These are phyloP conservation scores for Acrocephalus arundinaceus DNA, from an alignment of 2,113 vertebrate genomes.

Conservation along the genomic window DNA sequence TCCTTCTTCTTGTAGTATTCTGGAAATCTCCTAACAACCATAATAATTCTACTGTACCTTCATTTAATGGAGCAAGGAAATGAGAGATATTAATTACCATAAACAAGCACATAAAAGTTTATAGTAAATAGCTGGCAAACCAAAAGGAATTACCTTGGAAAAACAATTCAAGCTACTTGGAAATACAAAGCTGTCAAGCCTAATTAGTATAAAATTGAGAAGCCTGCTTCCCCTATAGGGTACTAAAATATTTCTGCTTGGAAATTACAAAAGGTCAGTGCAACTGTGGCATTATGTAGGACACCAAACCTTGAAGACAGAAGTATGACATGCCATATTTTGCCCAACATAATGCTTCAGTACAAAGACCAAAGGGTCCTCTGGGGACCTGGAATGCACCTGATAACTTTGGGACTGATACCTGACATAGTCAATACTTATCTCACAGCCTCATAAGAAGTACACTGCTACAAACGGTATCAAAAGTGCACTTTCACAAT, in stretches of 20 bases:
- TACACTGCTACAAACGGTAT: constrained; percentile 12
- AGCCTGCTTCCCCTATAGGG: not conserved
- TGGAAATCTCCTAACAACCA: not conserved
- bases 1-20: not conserved
- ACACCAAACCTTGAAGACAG: constrained; percentile 12
- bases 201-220: constrained; percentile 52
- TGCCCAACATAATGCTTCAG: constrained; percentile 16
- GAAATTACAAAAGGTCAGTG: constrained; percentile 25
- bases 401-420: constrained; percentile 50
- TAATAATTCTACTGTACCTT: constrained; percentile 11
- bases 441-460: not conserved
- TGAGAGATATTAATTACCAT: constrained; percentile 45
- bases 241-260: constrained; percentile 1
- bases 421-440: constrained; percentile 46
- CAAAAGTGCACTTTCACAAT: constrained; percentile 20
- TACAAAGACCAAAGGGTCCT: constrained; percentile 4
- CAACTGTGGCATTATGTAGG: not conserved
- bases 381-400: constrained; percentile 6
- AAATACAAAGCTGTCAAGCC: constrained; percentile 33
- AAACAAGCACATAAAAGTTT: constrained; percentile 38
- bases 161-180: constrained; percentile 41
- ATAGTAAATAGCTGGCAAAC: constrained; percentile 19
- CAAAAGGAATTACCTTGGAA: not conserved
- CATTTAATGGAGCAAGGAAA: constrained; percentile 18
- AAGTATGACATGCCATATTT: constrained; percentile 48